phyloP scores from a whole-genome alignment of 2,113 vertebrate genomes.

The Hylia prasina region DNA sequence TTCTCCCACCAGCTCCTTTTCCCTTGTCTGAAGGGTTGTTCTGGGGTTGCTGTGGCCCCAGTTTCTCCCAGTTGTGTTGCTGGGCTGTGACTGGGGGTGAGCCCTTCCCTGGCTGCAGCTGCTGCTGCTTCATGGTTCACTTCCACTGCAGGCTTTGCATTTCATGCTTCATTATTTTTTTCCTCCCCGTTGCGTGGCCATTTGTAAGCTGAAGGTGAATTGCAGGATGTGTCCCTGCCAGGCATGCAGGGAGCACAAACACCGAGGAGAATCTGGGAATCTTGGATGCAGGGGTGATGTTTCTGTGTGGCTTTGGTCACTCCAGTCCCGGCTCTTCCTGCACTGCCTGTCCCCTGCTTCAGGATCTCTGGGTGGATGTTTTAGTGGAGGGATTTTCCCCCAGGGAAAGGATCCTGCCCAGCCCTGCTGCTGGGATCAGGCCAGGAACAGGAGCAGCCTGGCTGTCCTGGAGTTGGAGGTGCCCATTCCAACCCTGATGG shows the following conservation, averaged over 20 bases:
- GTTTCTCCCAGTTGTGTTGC: not conserved
- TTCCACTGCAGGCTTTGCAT: not conserved
- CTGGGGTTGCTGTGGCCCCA: not conserved
- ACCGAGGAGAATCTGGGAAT: not conserved
- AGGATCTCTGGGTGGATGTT: too few species aligned
- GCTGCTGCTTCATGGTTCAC: conserved; percentile 2
- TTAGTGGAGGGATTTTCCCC: not conserved
- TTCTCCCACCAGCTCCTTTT: not conserved
- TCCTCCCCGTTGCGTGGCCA: not conserved
- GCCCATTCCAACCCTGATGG: accelerated
- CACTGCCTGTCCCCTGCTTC: too few species aligned
- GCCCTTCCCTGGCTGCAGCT: not conserved
- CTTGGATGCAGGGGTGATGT: accelerated
- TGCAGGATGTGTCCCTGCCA: not conserved
- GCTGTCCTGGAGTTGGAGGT: not conserved
- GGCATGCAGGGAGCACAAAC: not conserved
- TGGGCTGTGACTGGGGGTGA: not conserved
- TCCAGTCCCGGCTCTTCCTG: accelerated
- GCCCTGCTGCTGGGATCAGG: not conserved
- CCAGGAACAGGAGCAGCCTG: not conserved
- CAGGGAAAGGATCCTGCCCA: not conserved
- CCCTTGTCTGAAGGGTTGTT: not conserved
- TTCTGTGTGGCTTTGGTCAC: not conserved
- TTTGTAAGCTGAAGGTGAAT: conserved; percentile 21
- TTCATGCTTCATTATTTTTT: conserved; percentile 35